These are phyloP conservation scores for Ophraella communa DNA, from an alignment of 2,888 invertebrate species.

Conservation along the genomic window DNA sequence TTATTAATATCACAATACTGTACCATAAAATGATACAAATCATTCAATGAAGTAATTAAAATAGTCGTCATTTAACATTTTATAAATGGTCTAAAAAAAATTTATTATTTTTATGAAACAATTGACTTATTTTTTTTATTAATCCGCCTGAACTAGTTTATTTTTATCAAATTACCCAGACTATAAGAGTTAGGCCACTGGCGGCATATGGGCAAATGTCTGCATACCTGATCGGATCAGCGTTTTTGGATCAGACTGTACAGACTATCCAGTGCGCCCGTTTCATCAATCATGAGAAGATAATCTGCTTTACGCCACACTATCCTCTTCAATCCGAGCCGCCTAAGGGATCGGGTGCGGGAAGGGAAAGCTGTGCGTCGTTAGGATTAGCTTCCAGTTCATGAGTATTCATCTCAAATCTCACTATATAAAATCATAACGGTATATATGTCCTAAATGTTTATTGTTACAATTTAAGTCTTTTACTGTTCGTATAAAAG, in stretches of 20 bases:
- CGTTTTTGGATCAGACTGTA: conserved; percentile 56
- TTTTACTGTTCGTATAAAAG: neutral
- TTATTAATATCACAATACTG: no score
- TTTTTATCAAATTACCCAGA: conserved; percentile 21
- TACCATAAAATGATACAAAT: no score
- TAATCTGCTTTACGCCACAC: conserved; percentile 70
- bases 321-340: conserved; percentile 57
- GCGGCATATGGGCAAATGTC: conserved; percentile 46
- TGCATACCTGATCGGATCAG: conserved; percentile 50
- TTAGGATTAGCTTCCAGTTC: conserved; percentile 36
- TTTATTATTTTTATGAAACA: no score
- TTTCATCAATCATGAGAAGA: conserved; percentile 70
- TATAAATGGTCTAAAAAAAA: no score
- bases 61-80: no score
- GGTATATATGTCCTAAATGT: conserved; percentile 2
- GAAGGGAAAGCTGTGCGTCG: conserved; percentile 33
- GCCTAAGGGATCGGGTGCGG: conserved; percentile 25
- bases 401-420: conserved; percentile 16
- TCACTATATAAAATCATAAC: conserved; percentile 14
- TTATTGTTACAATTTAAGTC: neutral
- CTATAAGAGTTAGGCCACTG: conserved; percentile 12
- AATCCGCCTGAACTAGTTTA: no score
- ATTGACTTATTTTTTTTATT: no score
- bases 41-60: no score
- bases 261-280: conserved; percentile 50